phyloP scores from a whole-genome alignment of 1,140 invertebrate genomes.

The Sipha flava region DNA sequence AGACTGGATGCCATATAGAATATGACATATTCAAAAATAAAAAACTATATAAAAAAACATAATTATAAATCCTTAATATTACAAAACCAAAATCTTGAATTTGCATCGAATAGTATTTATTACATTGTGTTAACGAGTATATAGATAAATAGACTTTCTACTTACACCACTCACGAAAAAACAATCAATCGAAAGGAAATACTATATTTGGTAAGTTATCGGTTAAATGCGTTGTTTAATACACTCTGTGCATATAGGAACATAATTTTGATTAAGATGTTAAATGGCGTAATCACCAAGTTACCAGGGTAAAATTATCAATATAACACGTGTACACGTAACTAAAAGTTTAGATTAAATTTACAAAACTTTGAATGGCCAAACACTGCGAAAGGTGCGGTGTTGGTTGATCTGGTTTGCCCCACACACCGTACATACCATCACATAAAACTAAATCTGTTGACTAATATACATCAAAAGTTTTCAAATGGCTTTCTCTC shows the following conservation, averaged over 20 bases:
- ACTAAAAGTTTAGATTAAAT: slow-evolving; percentile 28
- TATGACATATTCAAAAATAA: too few species aligned
- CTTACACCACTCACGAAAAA: too few species aligned
- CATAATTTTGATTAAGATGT: slow-evolving; percentile 18
- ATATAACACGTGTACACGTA: slow-evolving; percentile 10
- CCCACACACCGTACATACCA: not conserved
- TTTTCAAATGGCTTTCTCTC: not conserved
- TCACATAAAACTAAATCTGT: slow-evolving; percentile 5
- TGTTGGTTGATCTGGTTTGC: not conserved
- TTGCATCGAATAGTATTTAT: too few species aligned
- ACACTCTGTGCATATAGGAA: not conserved
- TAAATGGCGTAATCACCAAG: slow-evolving; percentile 6
- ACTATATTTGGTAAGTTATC: too few species aligned
- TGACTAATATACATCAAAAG: slow-evolving; percentile 3
- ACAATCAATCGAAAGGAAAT: too few species aligned
- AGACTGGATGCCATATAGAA: too few species aligned
- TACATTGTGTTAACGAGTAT: too few species aligned
- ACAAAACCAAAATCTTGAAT: too few species aligned
- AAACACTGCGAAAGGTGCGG: not conserved
- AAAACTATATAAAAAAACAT: too few species aligned
- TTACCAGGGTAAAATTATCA: slow-evolving; percentile 11
- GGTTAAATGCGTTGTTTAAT: not conserved
- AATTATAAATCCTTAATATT: too few species aligned
- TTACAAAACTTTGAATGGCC: slow-evolving; percentile 23
- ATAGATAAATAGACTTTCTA: too few species aligned